phyloP scores from a whole-genome alignment of 2,797 vertebrate species.

The Danio aesculapii region DNA sequence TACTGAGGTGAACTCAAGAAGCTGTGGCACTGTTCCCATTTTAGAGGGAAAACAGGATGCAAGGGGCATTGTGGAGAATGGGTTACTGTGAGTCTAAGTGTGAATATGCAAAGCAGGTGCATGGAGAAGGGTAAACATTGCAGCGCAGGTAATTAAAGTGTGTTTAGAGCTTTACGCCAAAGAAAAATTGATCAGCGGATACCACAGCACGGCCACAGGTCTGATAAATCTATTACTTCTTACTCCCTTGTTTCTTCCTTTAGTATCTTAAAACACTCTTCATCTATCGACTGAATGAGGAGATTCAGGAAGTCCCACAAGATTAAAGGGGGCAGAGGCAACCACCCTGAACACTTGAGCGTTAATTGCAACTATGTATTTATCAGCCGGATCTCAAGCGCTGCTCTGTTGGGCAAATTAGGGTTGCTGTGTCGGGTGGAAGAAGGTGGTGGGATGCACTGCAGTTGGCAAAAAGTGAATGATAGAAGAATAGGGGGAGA shows the following conservation, averaged over 20 bases:
- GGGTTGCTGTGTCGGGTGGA: slow-evolving; percentile 54
- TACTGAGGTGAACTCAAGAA: neutral
- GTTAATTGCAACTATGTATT: slow-evolving; percentile 72
- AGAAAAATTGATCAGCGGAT: slow-evolving; percentile 69
- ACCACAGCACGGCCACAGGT: slow-evolving; percentile 65
- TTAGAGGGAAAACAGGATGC: neutral
- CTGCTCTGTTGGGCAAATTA: slow-evolving; percentile 71
- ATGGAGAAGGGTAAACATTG: slow-evolving; percentile 72
- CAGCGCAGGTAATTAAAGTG: slow-evolving; percentile 76
- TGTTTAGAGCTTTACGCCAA: slow-evolving; percentile 72
- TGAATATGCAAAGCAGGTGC: slow-evolving; percentile 69
- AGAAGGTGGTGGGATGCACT: slow-evolving; percentile 25
- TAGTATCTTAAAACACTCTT: slow-evolving; percentile 54
- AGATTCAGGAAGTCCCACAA: slow-evolving; percentile 59
- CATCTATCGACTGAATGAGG: slow-evolving; percentile 49
- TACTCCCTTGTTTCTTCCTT: slow-evolving; percentile 50
- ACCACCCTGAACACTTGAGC: slow-evolving; percentile 61
- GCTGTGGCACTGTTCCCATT: neutral
- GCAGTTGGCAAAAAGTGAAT: neutral
- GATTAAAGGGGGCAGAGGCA: slow-evolving; percentile 58
- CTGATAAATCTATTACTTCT: slow-evolving; percentile 70
- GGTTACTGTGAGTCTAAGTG: slow-evolving; percentile 57
- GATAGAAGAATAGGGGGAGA: neutral
- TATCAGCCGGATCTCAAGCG: slow-evolving; percentile 59
- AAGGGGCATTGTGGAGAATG: slow-evolving; percentile 7